These are phyloP conservation scores for Glossosoma conforme DNA, from an alignment of 1,140 invertebrate species.

Conservation along the genomic window DNA sequence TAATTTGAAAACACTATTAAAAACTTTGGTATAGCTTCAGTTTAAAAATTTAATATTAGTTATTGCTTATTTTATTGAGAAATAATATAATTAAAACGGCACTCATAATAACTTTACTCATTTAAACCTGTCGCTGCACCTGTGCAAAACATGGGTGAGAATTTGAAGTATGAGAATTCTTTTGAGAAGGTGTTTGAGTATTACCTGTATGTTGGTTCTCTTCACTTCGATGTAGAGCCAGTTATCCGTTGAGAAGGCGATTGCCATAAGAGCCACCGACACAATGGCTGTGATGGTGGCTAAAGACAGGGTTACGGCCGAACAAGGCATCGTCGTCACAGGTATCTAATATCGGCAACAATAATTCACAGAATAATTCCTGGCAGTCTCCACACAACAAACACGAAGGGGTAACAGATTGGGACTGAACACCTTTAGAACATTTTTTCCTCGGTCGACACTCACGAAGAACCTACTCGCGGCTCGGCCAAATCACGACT, in stretches of 20 bases:
- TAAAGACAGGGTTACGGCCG: conserved; percentile 87
- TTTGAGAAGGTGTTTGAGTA: too few species aligned
- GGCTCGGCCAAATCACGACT: conserved; percentile 5
- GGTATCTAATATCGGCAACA: too few species aligned
- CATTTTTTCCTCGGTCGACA: conserved; percentile 49
- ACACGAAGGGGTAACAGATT: conserved; percentile 36
- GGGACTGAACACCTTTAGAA: conserved; percentile 46
- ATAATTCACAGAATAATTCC: too few species aligned
- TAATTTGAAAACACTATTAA: too few species aligned
- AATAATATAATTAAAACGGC: too few species aligned
- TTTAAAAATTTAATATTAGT: too few species aligned
- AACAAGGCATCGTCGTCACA: conserved; percentile 93
- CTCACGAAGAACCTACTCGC: conserved; percentile 26
- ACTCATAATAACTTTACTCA: too few species aligned
- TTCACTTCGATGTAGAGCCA: conserved; percentile 91
- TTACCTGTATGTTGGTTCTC: conserved; percentile 79
- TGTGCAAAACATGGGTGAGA: too few species aligned
- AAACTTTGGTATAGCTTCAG: too few species aligned
- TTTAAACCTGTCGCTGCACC: too few species aligned
- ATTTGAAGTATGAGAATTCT: too few species aligned
- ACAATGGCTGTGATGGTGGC: conserved; percentile 91
- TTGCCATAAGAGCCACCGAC: conserved; percentile 82
- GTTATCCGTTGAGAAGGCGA: conserved; percentile 93
- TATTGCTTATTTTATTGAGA: too few species aligned
- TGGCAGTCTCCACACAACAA: conserved; percentile 39